A percentile compares a stretch with the other conserved stretches of the same genome.
Conservation (phyloP, 2,113 vertebrate genomes). For the Sorex araneus region DNA sequence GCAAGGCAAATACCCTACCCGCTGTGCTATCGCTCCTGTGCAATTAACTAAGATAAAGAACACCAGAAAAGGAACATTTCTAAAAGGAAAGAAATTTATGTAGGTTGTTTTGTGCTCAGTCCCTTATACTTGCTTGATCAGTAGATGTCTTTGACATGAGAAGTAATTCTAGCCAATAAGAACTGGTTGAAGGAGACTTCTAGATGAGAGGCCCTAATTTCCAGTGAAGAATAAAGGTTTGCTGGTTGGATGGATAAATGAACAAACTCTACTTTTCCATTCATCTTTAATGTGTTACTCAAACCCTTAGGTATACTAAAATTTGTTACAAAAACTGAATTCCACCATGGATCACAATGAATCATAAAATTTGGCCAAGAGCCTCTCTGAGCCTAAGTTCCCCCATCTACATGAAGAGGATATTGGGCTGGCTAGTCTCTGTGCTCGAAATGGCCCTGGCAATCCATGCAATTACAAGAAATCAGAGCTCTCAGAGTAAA, state of each 20-base stretch:
- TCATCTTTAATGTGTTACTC: neutral
- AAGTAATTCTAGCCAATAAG: neutral
- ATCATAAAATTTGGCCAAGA: too few relatives aligned
- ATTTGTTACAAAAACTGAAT: neutral
- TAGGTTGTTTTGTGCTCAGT: accelerated
- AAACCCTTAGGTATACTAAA: neutral
- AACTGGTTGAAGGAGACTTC: neutral
- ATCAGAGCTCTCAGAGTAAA: constrained; percentile 16
- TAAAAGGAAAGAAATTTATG: neutral
- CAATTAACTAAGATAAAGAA: neutral
- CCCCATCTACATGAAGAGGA: neutral
- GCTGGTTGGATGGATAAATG: neutral
- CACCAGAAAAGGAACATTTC: neutral
- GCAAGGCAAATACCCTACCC: too few relatives aligned
- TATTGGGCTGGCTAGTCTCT: neutral
- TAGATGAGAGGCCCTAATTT: neutral
- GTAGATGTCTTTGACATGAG: neutral
- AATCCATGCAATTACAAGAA: neutral
- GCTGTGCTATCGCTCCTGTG: too few relatives aligned
- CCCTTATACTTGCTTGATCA: neutral
- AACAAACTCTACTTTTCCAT: neutral
- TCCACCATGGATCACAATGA: too few relatives aligned
- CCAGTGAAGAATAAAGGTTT: constrained; percentile 5
- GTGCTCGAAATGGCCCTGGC: neutral
- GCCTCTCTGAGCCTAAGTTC: neutral